Base-by-base conservation (phyloP, 2,888 invertebrate genomes). In the Nezara viridula region DNA sequence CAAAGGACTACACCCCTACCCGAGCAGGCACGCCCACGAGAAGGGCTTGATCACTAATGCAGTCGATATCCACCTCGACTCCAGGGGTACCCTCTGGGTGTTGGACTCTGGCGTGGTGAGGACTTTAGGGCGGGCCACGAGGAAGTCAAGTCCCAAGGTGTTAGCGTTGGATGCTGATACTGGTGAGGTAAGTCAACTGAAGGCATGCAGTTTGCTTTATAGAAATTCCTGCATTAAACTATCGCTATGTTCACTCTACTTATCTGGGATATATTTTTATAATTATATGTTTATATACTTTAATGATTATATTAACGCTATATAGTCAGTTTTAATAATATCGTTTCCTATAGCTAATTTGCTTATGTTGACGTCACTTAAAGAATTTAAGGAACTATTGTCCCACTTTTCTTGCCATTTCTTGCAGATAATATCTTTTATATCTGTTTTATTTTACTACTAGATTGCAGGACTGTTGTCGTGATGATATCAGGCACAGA, bases 21-120 rank as follows among this genome's bases (percentile, higher is more conserved):
- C 95, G 60, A 95, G 94, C 91, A 94, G 95, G 94, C 93, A 94
- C 6, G 93, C 94, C 89, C 96, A 96, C 92, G 95, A 95, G 91
- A 94, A 95, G 91, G 95, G 94, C 89, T 94, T 94, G 0, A 93
- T 96, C 49, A 96, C 96, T 92, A 96, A 95, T 89, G 96, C 95
- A 3, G 95, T 96, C 0, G 95, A 96, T 93, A 93, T 95, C 91
- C 94, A 94, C 91, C 92, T 95, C 90, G 95, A 95, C 93, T 93
- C 94, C 89, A 93, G 94, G 92, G 94, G 94, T 88, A 93, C 94
- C 40, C 92, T 95, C 2, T 95, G 95, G 95, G 94, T 93, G 10
- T 92, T 95, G 90, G 95, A 95, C 92, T 94, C 93, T 60, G 95
- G 95, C 44, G 93, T 95, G 88, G 94, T 94, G 3, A 94, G 95